Evolutionary conservation across 35 echinoderm and acorn worm species (phyloP).

Genomic region (Acanthaster planci): DNA sequence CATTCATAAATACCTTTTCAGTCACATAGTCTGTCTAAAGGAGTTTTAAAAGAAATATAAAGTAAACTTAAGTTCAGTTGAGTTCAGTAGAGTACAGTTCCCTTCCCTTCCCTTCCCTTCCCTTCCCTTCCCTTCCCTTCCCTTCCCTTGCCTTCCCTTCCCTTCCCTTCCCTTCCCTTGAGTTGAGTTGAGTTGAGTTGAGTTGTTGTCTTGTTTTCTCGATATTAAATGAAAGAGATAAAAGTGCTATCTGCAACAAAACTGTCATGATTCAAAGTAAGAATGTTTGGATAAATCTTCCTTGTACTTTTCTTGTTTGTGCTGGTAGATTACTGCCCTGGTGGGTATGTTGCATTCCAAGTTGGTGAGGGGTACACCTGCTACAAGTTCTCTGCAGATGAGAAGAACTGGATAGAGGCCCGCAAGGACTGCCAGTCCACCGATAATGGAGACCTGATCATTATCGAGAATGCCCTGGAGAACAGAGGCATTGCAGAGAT

Average conservation of each 20-base stretch:
- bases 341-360: constrained; percentile 49
- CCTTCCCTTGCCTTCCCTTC: too few relatives aligned
- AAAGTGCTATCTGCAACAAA: background rate
- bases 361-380: constrained; percentile 58
- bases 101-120: too few relatives aligned
- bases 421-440: constrained; percentile 79
- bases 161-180: too few relatives aligned
- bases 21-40: too few relatives aligned
- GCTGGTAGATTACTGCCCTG: constrained; percentile 70
- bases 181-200: too few relatives aligned
- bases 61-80: too few relatives aligned
- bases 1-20: too few relatives aligned
- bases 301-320: background rate
- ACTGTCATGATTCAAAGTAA: background rate
- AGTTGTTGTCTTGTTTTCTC: too few relatives aligned
- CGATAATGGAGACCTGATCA: constrained; percentile 61
- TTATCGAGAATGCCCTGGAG: constrained; percentile 75
- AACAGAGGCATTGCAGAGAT: constrained; percentile 60
- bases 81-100: too few relatives aligned
- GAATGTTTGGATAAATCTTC: background rate
- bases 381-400: constrained; percentile 40
- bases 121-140: too few relatives aligned
- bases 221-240: background rate
- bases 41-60: too few relatives aligned
- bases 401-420: constrained; percentile 64